These are phyloP conservation scores for Drosophila watanabei DNA, from an alignment of 1,140 invertebrate genomes.

Conservation along the genomic window DNA sequence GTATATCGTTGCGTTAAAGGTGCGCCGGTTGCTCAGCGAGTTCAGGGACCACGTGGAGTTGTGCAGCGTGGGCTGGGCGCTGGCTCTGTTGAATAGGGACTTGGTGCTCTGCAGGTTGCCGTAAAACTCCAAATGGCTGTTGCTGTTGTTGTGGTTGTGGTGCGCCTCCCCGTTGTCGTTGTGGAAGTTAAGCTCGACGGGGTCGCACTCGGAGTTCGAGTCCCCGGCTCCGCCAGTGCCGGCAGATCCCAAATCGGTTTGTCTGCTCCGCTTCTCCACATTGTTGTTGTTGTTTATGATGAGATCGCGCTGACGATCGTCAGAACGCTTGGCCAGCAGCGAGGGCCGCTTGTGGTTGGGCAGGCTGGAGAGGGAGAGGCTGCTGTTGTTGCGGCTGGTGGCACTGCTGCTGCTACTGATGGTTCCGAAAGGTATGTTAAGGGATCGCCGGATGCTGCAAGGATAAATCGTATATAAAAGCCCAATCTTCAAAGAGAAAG, in stretches of 20 bases:
- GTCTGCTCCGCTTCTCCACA: constrained; percentile 23
- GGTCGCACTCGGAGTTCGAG: constrained; percentile 49
- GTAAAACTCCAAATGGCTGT: constrained; percentile 73
- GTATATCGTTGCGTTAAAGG: constrained; percentile 83
- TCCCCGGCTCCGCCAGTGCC: constrained; percentile 20
- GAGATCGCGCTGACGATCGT: neutral
- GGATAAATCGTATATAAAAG: neutral
- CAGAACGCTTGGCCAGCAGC: constrained; percentile 27
- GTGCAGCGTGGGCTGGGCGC: constrained; percentile 41
- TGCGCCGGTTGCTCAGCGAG: constrained; percentile 65
- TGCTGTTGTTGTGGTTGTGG: constrained; percentile 33
- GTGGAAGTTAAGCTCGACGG: constrained; percentile 8
- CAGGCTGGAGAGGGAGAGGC: constrained; percentile 14
- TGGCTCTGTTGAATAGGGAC: constrained; percentile 66
- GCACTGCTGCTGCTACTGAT: neutral
- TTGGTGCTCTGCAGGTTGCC: constrained; percentile 77
- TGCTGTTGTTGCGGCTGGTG: constrained; percentile 20
- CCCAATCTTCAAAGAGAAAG: neutral
- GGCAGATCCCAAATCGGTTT: neutral
- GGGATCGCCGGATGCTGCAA: constrained; percentile 63
- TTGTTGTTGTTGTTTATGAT: constrained; percentile 38
- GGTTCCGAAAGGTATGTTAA: constrained; percentile 58
- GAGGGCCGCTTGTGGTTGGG: constrained; percentile 52
- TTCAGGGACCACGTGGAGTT: constrained; percentile 80
- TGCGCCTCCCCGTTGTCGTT: constrained; percentile 44